Base-by-base conservation (phyloP, 2,888 invertebrate genomes). In the Chydorus sphaericus region DNA sequence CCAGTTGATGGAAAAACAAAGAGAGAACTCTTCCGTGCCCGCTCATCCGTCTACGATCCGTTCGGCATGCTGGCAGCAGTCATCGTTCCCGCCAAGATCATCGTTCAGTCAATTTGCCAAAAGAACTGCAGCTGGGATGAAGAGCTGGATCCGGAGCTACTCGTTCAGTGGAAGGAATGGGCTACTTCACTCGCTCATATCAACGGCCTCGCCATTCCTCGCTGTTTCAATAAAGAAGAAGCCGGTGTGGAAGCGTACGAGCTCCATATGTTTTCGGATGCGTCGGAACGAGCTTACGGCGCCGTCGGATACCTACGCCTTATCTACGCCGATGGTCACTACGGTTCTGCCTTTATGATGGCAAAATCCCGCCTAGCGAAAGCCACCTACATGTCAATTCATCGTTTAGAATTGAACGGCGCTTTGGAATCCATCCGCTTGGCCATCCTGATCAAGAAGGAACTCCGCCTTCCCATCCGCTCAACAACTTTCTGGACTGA, bases 41-140 rank as follows among this genome's bases (percentile, higher is more conserved):
- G 63, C 8, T 62, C 63, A 11, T 56, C 44, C 10, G 18, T 61
- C 11, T 65, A 61, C 55, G 64, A 66, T 51, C 64, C 65, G 0
- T 48, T 63, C 10, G 65, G 65, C 30, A 57, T 63, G 31, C 26
- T 62, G 4, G 38, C 55, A 6, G 63, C 64, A 7, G 58, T 59
- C 18, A 23, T 58, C 8, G 54, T 65, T 0, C 38, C 52, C 11
- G 58, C 58, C 2, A 65, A 64, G 30, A 37, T 63, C 5, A 48
- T 64, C 23, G 48, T 63, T 7, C 64, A 65, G 55, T 53, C 62
- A 30, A 57, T 65, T 14, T 64, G 64, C 62, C 44, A 57, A 16
- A 20, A 29, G 16, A 60, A 59, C 1, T n/a, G 59, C n/a, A 58
- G 61, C 20, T 63, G 62, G 62, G 62, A 62, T 51, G 61, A 62